A percentile compares a stretch with the other conserved stretches of the same genome.
These are phyloP conservation scores for Cabera pusaria DNA, from an alignment of 2,888 invertebrate species.

Conservation along the genomic window DNA sequence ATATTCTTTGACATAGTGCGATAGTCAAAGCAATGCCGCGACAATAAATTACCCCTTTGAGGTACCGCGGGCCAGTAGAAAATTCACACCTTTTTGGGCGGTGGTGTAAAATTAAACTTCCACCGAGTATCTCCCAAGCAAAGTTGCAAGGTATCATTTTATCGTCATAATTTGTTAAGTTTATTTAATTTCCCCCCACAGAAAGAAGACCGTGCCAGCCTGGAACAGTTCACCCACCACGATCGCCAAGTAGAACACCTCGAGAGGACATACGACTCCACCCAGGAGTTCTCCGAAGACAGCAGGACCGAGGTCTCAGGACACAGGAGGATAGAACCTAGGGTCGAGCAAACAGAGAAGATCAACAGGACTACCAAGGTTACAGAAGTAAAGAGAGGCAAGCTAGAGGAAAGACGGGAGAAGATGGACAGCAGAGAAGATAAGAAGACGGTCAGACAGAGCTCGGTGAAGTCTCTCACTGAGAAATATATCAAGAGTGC, in stretches of 20 bases:
- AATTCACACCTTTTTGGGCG: too few relatives aligned
- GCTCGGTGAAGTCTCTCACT: slow-evolving; percentile 90
- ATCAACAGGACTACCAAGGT: slow-evolving; percentile 26
- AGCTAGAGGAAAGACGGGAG: slow-evolving; percentile 35
- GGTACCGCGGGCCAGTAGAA: too few relatives aligned
- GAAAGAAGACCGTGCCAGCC: slow-evolving; percentile 66
- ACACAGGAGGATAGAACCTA: slow-evolving; percentile 28
- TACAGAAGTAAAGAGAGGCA: slow-evolving; percentile 38
- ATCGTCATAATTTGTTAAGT: too few relatives aligned
- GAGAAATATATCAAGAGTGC: slow-evolving; percentile 90
- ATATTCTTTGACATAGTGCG: too few relatives aligned
- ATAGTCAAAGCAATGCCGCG: too few relatives aligned
- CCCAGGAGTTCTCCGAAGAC: slow-evolving; percentile 38
- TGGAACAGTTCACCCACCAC: slow-evolving; percentile 72
- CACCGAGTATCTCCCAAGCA: too few relatives aligned
- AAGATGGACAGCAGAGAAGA: slow-evolving; percentile 54
- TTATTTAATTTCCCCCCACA: slow-evolving; percentile 34
- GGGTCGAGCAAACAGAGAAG: slow-evolving; percentile 8
- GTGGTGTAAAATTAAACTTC: too few relatives aligned
- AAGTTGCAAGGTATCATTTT: too few relatives aligned
- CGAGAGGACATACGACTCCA: slow-evolving; percentile 40
- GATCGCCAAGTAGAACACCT: slow-evolving; percentile 42
- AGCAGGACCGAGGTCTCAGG: slow-evolving; percentile 4
- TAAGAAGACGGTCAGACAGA: slow-evolving; percentile 84
- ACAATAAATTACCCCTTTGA: too few relatives aligned